Conservation (phyloP, 1,140 invertebrate species). For the Brachionus manjavacas region DNA sequence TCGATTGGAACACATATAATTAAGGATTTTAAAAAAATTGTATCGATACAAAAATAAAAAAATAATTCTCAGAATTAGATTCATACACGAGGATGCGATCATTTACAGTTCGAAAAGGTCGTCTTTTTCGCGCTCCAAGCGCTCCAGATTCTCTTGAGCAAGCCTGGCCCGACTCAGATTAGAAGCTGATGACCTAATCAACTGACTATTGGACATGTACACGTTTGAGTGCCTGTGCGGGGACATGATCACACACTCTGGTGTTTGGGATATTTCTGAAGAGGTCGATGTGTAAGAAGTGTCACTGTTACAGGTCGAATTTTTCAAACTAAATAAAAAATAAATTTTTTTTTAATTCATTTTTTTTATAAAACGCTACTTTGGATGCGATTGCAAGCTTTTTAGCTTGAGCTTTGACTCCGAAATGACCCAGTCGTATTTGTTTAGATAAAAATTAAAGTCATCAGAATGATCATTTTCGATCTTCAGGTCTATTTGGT, state of each 20-base stretch:
- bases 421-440: constrained; percentile 16
- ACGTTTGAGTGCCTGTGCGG: neutral
- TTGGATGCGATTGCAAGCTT: neutral
- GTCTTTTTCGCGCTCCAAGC: constrained; percentile 19
- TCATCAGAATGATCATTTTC: neutral
- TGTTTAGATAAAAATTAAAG: constrained; percentile 18
- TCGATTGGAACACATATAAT: neutral
- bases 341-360: neutral
- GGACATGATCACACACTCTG: neutral
- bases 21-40: neutral
- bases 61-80: neutral
- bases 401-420: constrained; percentile 29
- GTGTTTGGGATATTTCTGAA: neutral
- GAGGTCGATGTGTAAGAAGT: neutral
- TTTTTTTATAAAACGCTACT: neutral
- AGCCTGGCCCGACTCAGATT: neutral
- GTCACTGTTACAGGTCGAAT: neutral
- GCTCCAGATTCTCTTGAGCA: constrained; percentile 15
- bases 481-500: neutral
- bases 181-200: neutral
- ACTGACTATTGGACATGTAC: neutral
- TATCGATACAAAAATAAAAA: neutral
- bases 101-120: constrained; percentile 12
- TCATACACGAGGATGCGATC: neutral
- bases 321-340: neutral